Conservation (phyloP, 2,888 invertebrate species). For the Dynastes hyllus region DNA sequence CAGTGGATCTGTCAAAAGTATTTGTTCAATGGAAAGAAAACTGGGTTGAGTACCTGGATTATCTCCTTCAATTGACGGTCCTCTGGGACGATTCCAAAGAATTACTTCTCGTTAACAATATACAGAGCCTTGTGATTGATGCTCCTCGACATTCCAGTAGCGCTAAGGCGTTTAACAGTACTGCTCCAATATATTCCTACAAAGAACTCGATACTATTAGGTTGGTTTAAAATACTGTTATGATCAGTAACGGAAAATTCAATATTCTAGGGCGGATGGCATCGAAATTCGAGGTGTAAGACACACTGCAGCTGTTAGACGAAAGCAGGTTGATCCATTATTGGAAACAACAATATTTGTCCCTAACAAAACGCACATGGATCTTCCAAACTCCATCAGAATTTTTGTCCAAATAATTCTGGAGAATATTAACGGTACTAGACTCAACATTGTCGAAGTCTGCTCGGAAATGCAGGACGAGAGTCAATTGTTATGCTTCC, state of each 20-base stretch:
- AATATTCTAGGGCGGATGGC: no score
- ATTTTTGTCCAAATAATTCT: constrained; percentile 80
- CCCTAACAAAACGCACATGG: no score
- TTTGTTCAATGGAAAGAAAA: constrained; percentile 83
- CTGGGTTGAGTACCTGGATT: constrained; percentile 92
- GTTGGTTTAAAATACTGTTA: no score
- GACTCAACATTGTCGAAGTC: constrained; percentile 76
- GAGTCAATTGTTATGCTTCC: constrained; percentile 70
- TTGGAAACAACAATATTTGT: no score
- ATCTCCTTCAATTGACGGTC: constrained; percentile 87
- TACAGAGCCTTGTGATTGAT: constrained; percentile 52
- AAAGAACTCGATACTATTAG: no score
- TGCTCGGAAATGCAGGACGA: constrained; percentile 10
- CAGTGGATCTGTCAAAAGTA: constrained; percentile 68
- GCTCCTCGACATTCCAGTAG: constrained; percentile 52
- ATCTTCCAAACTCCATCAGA: constrained; percentile 70
- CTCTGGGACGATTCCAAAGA: constrained; percentile 79
- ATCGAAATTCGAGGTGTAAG: no score
- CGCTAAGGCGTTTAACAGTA: constrained; percentile 23
- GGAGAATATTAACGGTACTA: constrained; percentile 80
- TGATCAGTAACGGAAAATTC: no score
- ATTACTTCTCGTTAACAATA: constrained; percentile 81
- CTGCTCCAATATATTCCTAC: constrained; percentile 2
- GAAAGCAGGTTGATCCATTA: no score
- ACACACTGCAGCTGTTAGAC: no score